Evolutionary conservation across 2,797 vertebrate genomes (phyloP).

Genomic region (Sebastes aleutianus): DNA sequence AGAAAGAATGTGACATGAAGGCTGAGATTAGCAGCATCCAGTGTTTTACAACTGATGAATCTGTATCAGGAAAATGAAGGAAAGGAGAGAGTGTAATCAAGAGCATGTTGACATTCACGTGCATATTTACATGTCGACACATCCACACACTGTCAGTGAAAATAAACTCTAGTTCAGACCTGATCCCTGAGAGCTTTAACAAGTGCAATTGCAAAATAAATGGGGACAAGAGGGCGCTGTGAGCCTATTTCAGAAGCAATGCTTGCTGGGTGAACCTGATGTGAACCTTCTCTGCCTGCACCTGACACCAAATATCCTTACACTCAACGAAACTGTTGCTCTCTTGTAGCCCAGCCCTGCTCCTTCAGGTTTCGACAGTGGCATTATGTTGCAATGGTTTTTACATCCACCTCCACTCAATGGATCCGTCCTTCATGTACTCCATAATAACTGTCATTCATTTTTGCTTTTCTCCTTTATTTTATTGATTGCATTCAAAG

Average conservation of each 20-base stretch:
- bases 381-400: slow-evolving; percentile 42
- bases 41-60: slow-evolving; percentile 5
- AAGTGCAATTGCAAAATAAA: slow-evolving; percentile 62
- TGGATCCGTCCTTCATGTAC: slow-evolving; percentile 71
- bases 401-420: slow-evolving; percentile 47
- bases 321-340: slow-evolving; percentile 24
- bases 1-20: not conserved
- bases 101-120: slow-evolving; percentile 11
- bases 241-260: slow-evolving; percentile 20
- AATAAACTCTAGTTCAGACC: slow-evolving; percentile 3
- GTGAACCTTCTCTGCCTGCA: slow-evolving; percentile 49
- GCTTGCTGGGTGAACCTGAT: slow-evolving; percentile 34
- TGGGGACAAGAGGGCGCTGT: slow-evolving; percentile 44
- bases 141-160: slow-evolving; percentile 10
- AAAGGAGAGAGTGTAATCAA: not conserved
- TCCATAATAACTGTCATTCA: slow-evolving; percentile 37
- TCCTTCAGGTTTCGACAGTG: slow-evolving; percentile 46
- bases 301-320: slow-evolving; percentile 63
- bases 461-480: slow-evolving; percentile 36
- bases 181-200: slow-evolving; percentile 51
- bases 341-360: slow-evolving; percentile 24
- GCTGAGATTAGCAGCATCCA: not conserved
- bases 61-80: not conserved
- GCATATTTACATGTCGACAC: slow-evolving; percentile 6
- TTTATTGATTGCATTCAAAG: slow-evolving; percentile 31